phyloP scores from a whole-genome alignment of 1,140 invertebrate species.

The Bombus breviceps region DNA sequence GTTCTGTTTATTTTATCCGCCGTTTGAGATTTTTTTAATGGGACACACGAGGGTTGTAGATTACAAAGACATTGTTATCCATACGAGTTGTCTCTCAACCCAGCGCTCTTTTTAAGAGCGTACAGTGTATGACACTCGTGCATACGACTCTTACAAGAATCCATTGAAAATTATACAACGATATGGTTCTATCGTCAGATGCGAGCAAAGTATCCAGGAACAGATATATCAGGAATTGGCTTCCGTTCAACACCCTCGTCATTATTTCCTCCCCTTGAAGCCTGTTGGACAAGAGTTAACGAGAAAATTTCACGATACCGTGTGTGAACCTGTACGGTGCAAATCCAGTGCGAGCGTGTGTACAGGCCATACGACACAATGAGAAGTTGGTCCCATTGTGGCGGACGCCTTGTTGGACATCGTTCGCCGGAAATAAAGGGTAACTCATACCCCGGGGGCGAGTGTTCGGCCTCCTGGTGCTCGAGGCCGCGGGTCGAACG shows the following conservation, averaged over 20 bases:
- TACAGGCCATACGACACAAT: constrained; percentile 70
- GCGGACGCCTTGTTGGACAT: constrained; percentile 71
- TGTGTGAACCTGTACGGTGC: constrained; percentile 23
- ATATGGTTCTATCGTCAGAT: not conserved
- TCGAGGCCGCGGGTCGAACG: constrained; percentile 34
- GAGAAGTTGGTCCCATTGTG: constrained; percentile 78
- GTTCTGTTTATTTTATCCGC: not conserved
- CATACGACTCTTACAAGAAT: not conserved
- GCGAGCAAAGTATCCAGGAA: not conserved
- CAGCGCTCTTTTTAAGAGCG: no score
- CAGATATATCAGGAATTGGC: constrained; percentile 15
- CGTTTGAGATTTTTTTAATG: no score
- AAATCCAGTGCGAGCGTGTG: constrained; percentile 34
- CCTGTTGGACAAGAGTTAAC: not conserved
- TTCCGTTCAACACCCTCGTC: not conserved
- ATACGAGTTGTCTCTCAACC: no score
- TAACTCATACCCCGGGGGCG: constrained; percentile 43
- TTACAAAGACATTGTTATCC: not conserved
- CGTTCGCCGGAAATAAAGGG: constrained; percentile 69
- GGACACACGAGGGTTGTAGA: not conserved
- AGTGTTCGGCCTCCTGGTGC: constrained; percentile 1
- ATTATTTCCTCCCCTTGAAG: not conserved
- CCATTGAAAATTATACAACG: not conserved
- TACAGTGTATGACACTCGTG: no score
- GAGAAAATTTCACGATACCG: constrained; percentile 45